A percentile compares a stretch with the other conserved stretches of the same genome.
Conservation (phyloP, 2,797 vertebrate genomes). For the Crax fasciolata region DNA sequence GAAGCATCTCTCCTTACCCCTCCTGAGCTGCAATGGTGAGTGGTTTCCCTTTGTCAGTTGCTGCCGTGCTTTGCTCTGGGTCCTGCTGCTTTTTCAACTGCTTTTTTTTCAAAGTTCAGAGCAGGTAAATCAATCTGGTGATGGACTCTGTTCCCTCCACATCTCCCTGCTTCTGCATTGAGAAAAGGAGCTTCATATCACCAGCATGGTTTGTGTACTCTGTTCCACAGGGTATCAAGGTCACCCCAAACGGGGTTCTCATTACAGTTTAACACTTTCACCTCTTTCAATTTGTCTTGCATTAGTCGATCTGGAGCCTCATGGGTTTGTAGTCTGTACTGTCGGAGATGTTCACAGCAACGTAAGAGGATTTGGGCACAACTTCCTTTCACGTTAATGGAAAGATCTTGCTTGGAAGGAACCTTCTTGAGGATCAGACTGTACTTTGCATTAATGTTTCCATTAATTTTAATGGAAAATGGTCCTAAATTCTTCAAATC, state of each 20-base stretch:
- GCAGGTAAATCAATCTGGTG: not conserved
- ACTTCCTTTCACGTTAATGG: constrained; percentile 74
- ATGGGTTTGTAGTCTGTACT: constrained; percentile 39
- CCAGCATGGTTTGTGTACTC: not conserved
- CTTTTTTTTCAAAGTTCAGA: not conserved
- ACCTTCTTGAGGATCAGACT: constrained; percentile 45
- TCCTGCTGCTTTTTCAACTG: not conserved
- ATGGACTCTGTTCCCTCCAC: not conserved
- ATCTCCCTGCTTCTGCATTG: not conserved
- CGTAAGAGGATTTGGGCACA: constrained; percentile 62
- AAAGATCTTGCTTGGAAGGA: constrained; percentile 64
- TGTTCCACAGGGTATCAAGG: not conserved
- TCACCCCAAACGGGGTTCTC: constrained; percentile 7
- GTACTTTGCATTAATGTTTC: constrained; percentile 71
- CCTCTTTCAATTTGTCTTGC: constrained; percentile 29
- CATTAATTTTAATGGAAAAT: constrained; percentile 66
- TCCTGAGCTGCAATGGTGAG: not conserved
- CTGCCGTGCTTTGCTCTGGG: not conserved
- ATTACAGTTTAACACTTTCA: constrained; percentile 38
- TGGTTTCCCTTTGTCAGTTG: not conserved
- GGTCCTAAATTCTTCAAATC: constrained; percentile 36
- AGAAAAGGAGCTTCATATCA: constrained; percentile 7
- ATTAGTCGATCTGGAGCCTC: constrained; percentile 45
- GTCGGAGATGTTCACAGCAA: not conserved
- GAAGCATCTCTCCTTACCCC: not conserved